A percentile compares a stretch with the other conserved stretches of the same genome.
Evolutionary conservation across 2,113 vertebrate species (phyloP).

Genomic region (Brevimyrus niger): DNA sequence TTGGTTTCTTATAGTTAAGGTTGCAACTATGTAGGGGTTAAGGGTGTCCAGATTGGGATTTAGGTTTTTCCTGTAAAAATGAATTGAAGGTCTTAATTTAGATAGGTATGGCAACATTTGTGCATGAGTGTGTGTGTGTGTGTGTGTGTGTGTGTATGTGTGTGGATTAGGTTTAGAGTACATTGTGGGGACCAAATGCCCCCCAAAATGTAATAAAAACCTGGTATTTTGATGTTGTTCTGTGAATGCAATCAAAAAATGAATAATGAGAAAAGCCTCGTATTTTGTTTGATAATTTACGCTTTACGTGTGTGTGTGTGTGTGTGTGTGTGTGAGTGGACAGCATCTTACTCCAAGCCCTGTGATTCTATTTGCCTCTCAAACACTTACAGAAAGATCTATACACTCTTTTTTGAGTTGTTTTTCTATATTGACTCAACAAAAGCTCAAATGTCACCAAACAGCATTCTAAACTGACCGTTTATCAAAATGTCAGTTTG

Average conservation of each 20-base stretch:
- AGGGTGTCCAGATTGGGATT: too few relatives aligned
- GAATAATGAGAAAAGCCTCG: too few relatives aligned
- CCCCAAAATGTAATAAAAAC: too few relatives aligned
- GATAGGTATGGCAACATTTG: too few relatives aligned
- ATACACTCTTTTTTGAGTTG: neutral
- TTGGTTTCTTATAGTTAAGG: neutral
- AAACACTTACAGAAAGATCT: neutral
- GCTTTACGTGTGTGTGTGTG: neutral
- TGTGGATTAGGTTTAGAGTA: neutral
- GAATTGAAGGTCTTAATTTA: neutral
- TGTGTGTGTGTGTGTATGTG: neutral
- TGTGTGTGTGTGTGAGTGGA: neutral
- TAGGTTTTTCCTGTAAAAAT: neutral
- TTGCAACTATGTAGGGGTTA: neutral
- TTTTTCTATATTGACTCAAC: neutral
- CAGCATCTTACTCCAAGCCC: neutral
- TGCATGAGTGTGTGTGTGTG: neutral
- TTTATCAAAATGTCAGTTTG: neutral
- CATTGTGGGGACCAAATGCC: too few relatives aligned
- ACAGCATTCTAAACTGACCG: neutral
- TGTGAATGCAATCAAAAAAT: too few relatives aligned
- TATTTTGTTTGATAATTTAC: too few relatives aligned
- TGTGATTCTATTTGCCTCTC: neutral
- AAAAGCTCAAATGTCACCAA: neutral
- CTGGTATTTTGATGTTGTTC: too few relatives aligned